These are phyloP conservation scores for Galleria mellonella DNA, from an alignment of 1,140 invertebrate species.

Conservation along the genomic window DNA sequence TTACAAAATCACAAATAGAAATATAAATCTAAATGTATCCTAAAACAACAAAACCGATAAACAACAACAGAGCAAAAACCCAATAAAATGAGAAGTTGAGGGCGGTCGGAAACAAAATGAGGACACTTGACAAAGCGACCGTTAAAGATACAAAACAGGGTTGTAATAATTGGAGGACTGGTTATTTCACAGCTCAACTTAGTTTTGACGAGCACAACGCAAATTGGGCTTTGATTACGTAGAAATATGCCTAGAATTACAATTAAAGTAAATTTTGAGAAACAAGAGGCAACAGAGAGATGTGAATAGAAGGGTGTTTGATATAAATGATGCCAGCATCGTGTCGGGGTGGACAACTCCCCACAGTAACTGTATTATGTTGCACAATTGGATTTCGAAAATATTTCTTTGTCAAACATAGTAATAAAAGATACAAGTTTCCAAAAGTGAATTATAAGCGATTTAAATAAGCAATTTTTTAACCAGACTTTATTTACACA, in stretches of 20 bases:
- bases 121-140: neutral
- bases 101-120: neutral
- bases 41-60: conserved; percentile 2
- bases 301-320: conserved; percentile 23
- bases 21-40: neutral
- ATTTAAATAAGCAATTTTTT: no score
- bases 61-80: conserved; percentile 6
- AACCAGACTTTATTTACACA: no score
- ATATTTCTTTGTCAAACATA: conserved; percentile 17
- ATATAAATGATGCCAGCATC: conserved; percentile 32
- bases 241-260: conserved; percentile 31
- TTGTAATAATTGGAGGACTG: no score
- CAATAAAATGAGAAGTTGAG: conserved; percentile 7
- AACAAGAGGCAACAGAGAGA: conserved; percentile 23
- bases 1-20: no score
- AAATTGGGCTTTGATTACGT: conserved; percentile 32
- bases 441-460: no score
- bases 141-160: no score
- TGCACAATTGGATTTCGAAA: conserved; percentile 35
- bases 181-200: no score
- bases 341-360: conserved; percentile 20
- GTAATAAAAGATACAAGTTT: conserved; percentile 1
- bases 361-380: conserved; percentile 35
- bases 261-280: conserved; percentile 26
- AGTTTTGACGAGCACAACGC: conserved; percentile 7